phyloP scores from a whole-genome alignment of 2,797 vertebrate genomes.

The Myotis pilosus region DNA sequence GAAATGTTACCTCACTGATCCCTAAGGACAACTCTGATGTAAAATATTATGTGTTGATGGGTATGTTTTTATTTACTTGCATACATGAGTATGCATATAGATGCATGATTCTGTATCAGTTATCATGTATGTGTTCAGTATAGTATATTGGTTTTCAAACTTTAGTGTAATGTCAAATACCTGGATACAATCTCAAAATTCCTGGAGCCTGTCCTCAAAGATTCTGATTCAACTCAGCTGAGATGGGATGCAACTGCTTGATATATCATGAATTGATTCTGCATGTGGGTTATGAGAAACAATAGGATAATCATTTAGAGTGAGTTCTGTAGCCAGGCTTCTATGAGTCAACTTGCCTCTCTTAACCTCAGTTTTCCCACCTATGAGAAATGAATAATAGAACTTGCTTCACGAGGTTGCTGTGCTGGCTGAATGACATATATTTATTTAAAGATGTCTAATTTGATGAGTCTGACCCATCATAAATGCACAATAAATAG shows the following conservation, averaged over 20 bases:
- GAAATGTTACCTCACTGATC: not conserved
- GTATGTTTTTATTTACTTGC: not conserved
- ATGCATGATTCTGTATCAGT: not conserved
- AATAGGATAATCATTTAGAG: not conserved
- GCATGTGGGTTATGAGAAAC: not conserved
- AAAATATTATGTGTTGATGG: not conserved
- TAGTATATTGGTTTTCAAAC: not conserved
- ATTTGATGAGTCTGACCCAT: not conserved
- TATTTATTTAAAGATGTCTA: conserved; percentile 20
- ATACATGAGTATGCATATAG: not conserved
- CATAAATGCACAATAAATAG: not conserved
- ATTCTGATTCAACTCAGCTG: conserved; percentile 28
- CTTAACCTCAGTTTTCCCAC: conserved; percentile 20
- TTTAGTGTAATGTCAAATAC: conserved; percentile 10
- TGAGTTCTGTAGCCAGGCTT: not conserved
- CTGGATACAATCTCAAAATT: not conserved
- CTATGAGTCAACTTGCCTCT: not conserved
- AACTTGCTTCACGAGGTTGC: not conserved
- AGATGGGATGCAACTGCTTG: not conserved
- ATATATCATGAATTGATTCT: not conserved
- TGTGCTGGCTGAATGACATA: not conserved
- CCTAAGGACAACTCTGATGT: not conserved
- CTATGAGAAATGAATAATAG: conserved; percentile 27
- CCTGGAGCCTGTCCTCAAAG: not conserved
- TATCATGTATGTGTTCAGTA: not conserved